These are phyloP conservation scores for Eristalinus aeneus DNA, from an alignment of 2,888 invertebrate genomes.

Conservation along the genomic window DNA sequence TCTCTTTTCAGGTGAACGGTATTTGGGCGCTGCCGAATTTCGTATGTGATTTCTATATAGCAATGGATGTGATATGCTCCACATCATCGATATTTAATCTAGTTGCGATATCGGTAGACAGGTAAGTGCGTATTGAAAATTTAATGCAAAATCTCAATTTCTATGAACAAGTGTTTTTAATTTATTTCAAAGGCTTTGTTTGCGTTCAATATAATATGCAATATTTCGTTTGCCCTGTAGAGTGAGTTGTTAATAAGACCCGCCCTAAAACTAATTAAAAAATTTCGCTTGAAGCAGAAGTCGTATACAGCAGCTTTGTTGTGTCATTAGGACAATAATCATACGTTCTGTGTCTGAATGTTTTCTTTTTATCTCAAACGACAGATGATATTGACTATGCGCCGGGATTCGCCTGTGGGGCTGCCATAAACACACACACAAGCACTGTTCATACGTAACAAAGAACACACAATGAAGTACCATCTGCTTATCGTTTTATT, in stretches of 20 bases:
- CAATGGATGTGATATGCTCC: conserved; percentile 98
- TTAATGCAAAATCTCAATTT: no score
- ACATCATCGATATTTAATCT: conserved; percentile 99
- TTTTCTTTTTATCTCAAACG: background rate
- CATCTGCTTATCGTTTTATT: conserved; percentile 1
- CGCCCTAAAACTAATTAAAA: conserved; percentile 17
- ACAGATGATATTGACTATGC: background rate
- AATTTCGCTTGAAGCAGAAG: background rate
- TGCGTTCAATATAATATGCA: background rate
- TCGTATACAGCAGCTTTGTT: background rate
- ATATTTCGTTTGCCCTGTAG: background rate
- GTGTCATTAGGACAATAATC: background rate
- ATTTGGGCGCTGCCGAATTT: conserved; percentile 94
- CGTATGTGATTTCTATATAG: conserved; percentile 98
- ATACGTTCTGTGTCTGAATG: background rate
- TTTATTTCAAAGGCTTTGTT: background rate
- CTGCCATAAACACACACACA: background rate
- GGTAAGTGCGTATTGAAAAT: conserved; percentile 83
- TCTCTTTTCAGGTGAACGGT: conserved; percentile 87
- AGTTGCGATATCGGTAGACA: conserved; percentile 98
- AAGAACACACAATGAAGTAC: background rate
- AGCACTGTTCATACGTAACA: background rate
- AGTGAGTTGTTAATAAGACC: background rate
- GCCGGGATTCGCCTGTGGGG: background rate
- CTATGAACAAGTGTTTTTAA: background rate